These are phyloP conservation scores for Physocephala rufipes DNA, from an alignment of 2,888 invertebrate species.

Conservation along the genomic window DNA sequence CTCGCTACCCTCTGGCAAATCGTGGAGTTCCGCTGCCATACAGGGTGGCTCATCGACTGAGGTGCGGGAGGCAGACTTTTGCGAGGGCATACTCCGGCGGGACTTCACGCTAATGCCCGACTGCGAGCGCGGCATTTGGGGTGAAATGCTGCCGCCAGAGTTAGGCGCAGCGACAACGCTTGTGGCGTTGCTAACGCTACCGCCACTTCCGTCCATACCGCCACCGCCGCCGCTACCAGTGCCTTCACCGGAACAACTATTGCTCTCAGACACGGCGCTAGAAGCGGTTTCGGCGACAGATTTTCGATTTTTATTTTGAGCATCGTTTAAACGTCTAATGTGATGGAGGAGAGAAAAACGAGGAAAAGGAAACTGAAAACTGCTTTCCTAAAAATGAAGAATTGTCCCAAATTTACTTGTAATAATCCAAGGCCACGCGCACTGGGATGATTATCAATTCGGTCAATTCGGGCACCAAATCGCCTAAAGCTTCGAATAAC, in stretches of 20 bases:
- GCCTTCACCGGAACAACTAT: conserved; percentile 58
- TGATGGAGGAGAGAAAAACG: not conserved
- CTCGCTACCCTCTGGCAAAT: conserved; percentile 70
- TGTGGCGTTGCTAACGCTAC: conserved; percentile 38
- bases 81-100: conserved; percentile 68
- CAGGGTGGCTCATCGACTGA: conserved; percentile 68
- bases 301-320: conserved; percentile 64
- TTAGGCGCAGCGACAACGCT: conserved; percentile 41
- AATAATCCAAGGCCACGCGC: conserved; percentile 65
- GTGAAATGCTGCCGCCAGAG: conserved; percentile 60
- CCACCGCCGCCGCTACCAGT: conserved; percentile 45
- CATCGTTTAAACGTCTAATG: conserved; percentile 66
- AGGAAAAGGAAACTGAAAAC: no score
- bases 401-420: no score
- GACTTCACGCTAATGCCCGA: conserved; percentile 69
- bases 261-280: conserved; percentile 59
- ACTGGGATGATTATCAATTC: conserved; percentile 67
- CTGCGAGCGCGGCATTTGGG: conserved; percentile 66
- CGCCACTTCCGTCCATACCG: conserved; percentile 31
- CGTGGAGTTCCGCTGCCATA: conserved; percentile 67
- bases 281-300: conserved; percentile 63
- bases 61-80: conserved; percentile 67
- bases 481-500: conserved; percentile 80
- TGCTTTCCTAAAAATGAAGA: no score
- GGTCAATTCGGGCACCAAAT: conserved; percentile 77